Conservation (phyloP, 2,113 vertebrate species). For the Hepsetus odoe region DNA sequence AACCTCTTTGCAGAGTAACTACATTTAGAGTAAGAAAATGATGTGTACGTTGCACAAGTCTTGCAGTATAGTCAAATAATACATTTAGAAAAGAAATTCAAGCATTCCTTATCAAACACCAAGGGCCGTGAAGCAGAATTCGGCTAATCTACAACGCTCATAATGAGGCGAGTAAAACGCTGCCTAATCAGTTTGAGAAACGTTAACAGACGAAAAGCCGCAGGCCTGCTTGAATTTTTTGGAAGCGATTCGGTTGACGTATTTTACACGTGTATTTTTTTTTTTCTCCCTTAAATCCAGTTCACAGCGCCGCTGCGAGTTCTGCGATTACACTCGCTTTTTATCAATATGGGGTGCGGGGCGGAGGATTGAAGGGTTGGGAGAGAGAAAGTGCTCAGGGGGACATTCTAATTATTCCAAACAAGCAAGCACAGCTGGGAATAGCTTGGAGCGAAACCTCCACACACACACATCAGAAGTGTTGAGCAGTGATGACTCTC, state of each 20-base stretch:
- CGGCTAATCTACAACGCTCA: not conserved
- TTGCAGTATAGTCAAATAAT: not conserved
- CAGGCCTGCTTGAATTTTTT: not conserved
- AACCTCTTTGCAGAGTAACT: too few species aligned
- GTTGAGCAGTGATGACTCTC: conserved; percentile 19
- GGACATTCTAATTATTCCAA: conserved; percentile 25
- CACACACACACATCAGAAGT: conserved; percentile 16
- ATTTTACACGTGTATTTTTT: not conserved
- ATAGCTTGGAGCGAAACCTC: not conserved
- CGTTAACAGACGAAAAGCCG: not conserved
- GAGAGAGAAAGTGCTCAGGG: not conserved
- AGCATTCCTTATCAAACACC: not conserved
- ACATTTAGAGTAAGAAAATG: too few species aligned
- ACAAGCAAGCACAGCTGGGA: conserved; percentile 29
- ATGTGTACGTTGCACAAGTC: not conserved
- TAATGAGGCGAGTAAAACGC: not conserved
- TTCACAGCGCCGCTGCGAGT: not conserved
- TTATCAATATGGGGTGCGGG: not conserved
- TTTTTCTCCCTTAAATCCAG: not conserved
- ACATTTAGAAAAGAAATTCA: too few species aligned
- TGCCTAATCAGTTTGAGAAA: not conserved
- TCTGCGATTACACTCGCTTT: not conserved
- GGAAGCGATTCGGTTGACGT: not conserved
- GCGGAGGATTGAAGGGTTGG: not conserved
- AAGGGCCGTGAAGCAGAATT: not conserved